Conservation (phyloP, 2,888 invertebrate genomes). For the Agonum fuliginosum region DNA sequence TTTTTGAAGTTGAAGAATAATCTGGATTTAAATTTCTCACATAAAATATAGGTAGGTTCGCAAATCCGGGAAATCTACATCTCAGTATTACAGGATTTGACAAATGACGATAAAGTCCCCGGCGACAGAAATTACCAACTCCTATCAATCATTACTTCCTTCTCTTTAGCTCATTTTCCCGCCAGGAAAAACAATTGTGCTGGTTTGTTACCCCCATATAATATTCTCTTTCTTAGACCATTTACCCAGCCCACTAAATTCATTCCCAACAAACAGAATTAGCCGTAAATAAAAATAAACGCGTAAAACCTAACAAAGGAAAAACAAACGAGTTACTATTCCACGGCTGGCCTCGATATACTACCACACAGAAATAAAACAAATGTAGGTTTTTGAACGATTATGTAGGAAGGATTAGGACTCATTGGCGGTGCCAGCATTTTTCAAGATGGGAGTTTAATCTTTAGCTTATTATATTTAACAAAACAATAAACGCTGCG, state of each 20-base stretch:
- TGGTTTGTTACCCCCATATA: background rate
- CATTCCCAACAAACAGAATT: background rate
- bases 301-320: background rate
- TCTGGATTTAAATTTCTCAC: too few species aligned
- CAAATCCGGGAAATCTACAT: too few species aligned
- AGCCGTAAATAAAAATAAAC: background rate
- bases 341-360: background rate
- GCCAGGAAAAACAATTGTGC: background rate
- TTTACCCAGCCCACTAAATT: background rate
- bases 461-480: too few species aligned
- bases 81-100: background rate
- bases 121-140: constrained; percentile 43
- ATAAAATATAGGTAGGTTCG: too few species aligned
- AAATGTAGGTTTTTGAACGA: background rate
- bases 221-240: background rate
- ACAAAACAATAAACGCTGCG: too few species aligned
- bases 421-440: too few species aligned
- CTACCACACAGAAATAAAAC: background rate
- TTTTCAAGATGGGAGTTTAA: too few species aligned
- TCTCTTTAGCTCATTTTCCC: background rate
- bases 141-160: constrained; percentile 36
- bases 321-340: background rate
- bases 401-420: background rate
- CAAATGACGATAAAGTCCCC: constrained; percentile 35
- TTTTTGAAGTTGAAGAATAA: too few species aligned